Conservation (phyloP, 2,797 vertebrate genomes). For the Spizella passerina region DNA sequence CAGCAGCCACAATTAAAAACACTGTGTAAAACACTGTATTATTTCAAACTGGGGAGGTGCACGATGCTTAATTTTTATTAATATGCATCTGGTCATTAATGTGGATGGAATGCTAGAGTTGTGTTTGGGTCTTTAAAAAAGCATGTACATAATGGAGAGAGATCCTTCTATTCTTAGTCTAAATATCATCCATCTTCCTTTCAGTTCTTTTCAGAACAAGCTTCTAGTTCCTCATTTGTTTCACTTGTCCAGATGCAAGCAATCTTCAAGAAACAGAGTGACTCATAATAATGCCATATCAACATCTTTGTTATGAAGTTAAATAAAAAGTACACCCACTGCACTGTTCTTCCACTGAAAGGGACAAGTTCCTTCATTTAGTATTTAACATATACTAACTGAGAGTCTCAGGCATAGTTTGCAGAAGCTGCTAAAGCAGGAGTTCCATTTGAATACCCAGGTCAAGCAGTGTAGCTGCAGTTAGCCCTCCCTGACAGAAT, state of each 20-base stretch:
- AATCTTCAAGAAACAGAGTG: not conserved
- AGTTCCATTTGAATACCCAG: not conserved
- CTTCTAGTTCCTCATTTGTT: not conserved
- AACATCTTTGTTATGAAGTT: not conserved
- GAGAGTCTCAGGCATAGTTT: not conserved
- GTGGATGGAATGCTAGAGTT: not conserved
- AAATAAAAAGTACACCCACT: not conserved
- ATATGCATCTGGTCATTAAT: not conserved
- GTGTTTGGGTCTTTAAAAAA: not conserved
- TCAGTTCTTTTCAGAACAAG: not conserved
- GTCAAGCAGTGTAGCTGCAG: not conserved
- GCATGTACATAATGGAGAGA: accelerated
- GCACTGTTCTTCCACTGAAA: not conserved
- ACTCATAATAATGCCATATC: not conserved
- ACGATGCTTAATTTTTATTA: not conserved
- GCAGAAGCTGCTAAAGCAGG: not conserved
- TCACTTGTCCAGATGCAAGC: not conserved
- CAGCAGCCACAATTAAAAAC: not conserved
- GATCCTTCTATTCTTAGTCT: not conserved
- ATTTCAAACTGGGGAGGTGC: not conserved
- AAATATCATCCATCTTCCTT: not conserved
- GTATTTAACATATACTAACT: not conserved
- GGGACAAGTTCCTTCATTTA: not conserved
- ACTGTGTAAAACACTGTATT: not conserved
- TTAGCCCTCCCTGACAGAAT: not conserved